Percentiles rank a stretch among this genome's conserved stretches.
Evolutionary conservation across 1,140 invertebrate species (phyloP).

Genomic region (Lepidurus packardi): DNA sequence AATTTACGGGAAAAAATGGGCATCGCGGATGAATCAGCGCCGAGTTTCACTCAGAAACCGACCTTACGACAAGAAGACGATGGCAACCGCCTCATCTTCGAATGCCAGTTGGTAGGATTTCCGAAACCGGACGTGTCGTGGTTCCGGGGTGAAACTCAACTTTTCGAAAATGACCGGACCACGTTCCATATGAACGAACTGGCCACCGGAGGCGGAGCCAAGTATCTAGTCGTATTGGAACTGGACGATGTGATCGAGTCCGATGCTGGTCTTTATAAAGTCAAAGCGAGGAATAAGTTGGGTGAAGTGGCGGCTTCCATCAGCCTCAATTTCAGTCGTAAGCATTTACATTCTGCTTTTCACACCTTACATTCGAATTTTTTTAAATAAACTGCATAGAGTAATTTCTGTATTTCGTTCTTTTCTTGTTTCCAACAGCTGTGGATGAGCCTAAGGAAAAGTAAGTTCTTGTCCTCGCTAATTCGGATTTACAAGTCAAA

Average conservation of each 20-base stretch:
- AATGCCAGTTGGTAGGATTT: conserved; percentile 79
- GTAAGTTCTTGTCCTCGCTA: conserved; percentile 52
- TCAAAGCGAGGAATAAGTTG: conserved; percentile 94
- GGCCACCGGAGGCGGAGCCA: conserved; percentile 58
- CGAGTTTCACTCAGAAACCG: conserved; percentile 95
- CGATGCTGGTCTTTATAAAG: conserved; percentile 94
- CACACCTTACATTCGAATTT: conserved; percentile 10
- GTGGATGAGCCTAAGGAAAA: conserved; percentile 75
- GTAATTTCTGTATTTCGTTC: conserved; percentile 35
- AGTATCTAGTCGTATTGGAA: conserved; percentile 83
- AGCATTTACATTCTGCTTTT: conserved; percentile 51
- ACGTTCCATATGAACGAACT: conserved; percentile 77
- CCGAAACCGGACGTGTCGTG: conserved; percentile 71
- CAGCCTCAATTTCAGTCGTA: conserved; percentile 97
- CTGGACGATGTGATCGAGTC: conserved; percentile 91
- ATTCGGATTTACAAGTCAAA: not conserved
- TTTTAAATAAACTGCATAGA: not conserved
- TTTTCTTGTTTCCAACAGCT: conserved; percentile 56
- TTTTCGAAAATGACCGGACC: conserved; percentile 74
- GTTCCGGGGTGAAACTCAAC: conserved; percentile 78
- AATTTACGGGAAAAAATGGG: conserved; percentile 51
- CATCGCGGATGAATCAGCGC: conserved; percentile 87
- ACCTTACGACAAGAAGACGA: conserved; percentile 91
- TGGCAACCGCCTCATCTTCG: conserved; percentile 89
- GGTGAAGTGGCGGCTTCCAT: conserved; percentile 97